Evolutionary conservation across 2,113 vertebrate species (phyloP).

Genomic region (Anguilla rostrata): DNA sequence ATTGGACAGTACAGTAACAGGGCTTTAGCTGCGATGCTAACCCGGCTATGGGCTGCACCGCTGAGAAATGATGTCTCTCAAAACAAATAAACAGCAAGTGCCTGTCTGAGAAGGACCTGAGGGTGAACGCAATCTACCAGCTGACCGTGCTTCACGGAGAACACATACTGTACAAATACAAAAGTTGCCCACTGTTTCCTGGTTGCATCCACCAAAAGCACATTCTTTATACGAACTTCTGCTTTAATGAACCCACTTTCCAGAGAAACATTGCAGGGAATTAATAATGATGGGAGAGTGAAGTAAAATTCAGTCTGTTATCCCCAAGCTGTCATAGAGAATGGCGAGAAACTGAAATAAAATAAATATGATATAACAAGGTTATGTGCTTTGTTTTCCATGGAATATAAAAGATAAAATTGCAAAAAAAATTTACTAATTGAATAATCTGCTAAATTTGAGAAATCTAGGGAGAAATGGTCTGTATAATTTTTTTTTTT

Average conservation of each 20-base stretch:
- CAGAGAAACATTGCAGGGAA: neutral
- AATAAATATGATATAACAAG: neutral
- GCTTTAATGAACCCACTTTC: neutral
- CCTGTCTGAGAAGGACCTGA: neutral
- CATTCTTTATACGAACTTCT: neutral
- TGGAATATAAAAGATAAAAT: neutral
- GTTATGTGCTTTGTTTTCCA: neutral
- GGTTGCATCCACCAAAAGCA: neutral
- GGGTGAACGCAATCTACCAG: neutral
- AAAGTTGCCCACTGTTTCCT: neutral
- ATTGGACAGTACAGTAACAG: neutral
- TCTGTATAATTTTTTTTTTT: too few relatives aligned
- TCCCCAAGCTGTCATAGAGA: neutral
- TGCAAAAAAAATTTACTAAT: neutral
- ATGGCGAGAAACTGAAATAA: neutral
- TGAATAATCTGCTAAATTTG: neutral
- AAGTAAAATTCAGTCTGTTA: neutral
- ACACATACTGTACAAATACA: neutral
- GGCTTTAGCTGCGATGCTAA: neutral
- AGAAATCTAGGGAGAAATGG: neutral
- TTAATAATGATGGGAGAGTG: neutral
- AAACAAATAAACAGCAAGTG: neutral
- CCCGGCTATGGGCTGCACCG: neutral
- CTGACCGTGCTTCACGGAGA: neutral
- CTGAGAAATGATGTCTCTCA: neutral